Base-by-base conservation (phyloP, 2,113 vertebrate species). In the Menura novaehollandiae region DNA sequence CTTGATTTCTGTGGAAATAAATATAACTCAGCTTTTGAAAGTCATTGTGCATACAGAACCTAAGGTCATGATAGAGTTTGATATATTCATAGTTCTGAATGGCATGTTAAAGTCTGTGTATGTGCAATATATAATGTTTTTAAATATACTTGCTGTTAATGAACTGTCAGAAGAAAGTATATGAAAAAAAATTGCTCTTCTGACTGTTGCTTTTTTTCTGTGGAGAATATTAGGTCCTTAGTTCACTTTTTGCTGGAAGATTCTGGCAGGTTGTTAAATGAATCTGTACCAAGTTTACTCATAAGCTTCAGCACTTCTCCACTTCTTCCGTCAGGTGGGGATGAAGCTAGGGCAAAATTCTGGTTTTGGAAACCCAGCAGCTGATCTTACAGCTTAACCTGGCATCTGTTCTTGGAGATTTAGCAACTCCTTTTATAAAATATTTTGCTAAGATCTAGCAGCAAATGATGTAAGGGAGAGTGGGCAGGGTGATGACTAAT, bases 171-270 rank as follows among this genome's bases (percentile, higher is more conserved):
- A 58, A 72, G 67, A 88, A 92, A 68, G 30, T 30, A 56, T 16
- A 5, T 71, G 30, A 67, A 67, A 81, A 68, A 53, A 46, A 41
- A 33, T 63, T 35, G 7, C 51, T 75, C 22, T 86, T 88, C 47
- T 75, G 56, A 12, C 27, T 88, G 51, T 85, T 86, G 28, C 39
- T 75, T 91, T 88, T 78, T 82, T 91, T 32, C 79, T 43, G 0
- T 46, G 47, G 37, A 19, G 8, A 60, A 19, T 88, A 15, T 60
- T 71, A 84, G 44, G 9, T 78, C 18, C 2, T 78, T 81, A 30
- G 43, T 80, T 76, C 18, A 32, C 14, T 85, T n/a, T 72, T 96
- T 91, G 56, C 76, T 94, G 66, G 86, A 93, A 96, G 64, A 89
- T 82, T 81, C 75, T n/a, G 26, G 37, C 76, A 91, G 51, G n/a